phyloP scores from a whole-genome alignment of 2,113 vertebrate genomes.

The Limnothrissa miodon region DNA sequence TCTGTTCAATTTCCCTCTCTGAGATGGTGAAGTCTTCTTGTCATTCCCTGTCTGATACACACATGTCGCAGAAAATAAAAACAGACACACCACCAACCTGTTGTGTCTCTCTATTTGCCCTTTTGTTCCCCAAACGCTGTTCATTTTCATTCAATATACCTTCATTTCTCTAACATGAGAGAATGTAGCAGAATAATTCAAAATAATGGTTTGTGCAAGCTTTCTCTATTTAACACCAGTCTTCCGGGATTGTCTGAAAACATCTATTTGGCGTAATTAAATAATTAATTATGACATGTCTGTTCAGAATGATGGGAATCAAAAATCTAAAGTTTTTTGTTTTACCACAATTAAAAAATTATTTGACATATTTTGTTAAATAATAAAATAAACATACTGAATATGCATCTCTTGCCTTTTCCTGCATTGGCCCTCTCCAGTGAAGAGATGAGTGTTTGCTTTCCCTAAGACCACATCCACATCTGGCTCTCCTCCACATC shows the following conservation, averaged over 20 bases:
- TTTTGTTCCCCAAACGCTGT: neutral
- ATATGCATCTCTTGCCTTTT: neutral
- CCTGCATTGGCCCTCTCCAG: too few species aligned
- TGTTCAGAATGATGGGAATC: neutral
- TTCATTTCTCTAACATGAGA: neutral
- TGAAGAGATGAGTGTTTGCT: neutral
- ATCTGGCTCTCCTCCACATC: slow-evolving; percentile 72
- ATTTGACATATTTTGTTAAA: too few species aligned
- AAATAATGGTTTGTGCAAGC: too few species aligned
- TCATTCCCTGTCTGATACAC: neutral
- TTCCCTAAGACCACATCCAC: neutral
- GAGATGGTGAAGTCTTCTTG: neutral
- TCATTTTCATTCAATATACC: neutral
- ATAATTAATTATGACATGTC: neutral
- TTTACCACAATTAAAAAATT: too few species aligned
- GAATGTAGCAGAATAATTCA: neutral
- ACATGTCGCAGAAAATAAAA: neutral
- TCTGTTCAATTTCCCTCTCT: slow-evolving; percentile 8
- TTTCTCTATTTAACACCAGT: neutral
- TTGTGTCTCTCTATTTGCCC: neutral
- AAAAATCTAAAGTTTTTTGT: too few species aligned
- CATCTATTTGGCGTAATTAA: neutral
- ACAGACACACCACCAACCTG: slow-evolving; percentile 6
- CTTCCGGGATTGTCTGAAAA: neutral
- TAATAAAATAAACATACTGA: neutral